phyloP scores from a whole-genome alignment of 2,888 invertebrate species.

The Danaus chrysippus region DNA sequence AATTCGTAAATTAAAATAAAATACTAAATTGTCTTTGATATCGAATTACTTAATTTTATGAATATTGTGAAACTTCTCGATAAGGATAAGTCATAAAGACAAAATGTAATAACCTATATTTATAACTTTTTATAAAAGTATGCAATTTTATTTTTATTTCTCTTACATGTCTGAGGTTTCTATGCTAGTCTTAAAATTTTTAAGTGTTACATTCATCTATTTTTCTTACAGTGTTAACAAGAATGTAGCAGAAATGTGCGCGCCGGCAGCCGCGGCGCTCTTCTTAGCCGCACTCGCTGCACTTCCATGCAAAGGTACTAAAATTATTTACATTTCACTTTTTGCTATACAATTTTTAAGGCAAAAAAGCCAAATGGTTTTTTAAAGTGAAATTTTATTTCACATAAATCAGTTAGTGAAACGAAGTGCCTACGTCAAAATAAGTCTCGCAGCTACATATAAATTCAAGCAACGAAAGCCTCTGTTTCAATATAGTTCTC shows the following conservation, averaged over 20 bases:
- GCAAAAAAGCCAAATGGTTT: no score
- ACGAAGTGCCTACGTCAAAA: neutral
- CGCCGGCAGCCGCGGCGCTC: constrained; percentile 70
- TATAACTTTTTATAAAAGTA: no score
- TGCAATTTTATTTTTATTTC: no score
- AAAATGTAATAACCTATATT: no score
- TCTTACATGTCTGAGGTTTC: no score
- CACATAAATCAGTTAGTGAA: neutral
- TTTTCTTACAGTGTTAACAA: constrained; percentile 53
- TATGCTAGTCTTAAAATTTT: neutral
- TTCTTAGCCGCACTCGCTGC: constrained; percentile 67
- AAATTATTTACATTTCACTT: neutral
- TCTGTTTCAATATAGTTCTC: neutral
- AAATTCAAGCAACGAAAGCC: constrained; percentile 1
- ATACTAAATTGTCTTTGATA: no score
- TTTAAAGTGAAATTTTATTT: no score
- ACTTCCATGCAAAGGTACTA: constrained; percentile 62
- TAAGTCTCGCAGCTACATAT: neutral
- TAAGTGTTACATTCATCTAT: neutral
- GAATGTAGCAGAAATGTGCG: constrained; percentile 68
- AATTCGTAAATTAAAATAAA: no score
- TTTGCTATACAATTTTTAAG: no score
- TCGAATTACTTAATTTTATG: no score
- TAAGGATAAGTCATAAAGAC: no score
- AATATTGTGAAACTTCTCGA: no score